Conservation (phyloP, 2,113 vertebrate species). For the Misgurnus mizolepis region DNA sequence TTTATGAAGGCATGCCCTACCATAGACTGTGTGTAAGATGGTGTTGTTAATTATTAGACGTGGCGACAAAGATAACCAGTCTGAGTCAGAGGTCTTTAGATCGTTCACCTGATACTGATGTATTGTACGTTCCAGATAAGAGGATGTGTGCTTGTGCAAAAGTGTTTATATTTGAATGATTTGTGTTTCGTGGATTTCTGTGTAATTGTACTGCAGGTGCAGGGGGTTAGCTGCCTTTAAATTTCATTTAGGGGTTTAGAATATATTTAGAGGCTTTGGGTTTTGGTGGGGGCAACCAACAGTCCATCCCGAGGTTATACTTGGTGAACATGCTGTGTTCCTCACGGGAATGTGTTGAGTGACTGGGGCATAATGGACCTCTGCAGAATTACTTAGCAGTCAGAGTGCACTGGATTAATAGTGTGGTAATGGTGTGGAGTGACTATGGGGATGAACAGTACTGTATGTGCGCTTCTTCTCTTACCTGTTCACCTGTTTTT, state of each 20-base stretch:
- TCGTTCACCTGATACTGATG: conserved; percentile 13
- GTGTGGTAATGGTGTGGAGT: not conserved
- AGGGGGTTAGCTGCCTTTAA: conserved; percentile 10
- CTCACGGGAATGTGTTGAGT: not conserved
- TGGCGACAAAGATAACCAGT: conserved; percentile 46
- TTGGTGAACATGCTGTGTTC: not conserved
- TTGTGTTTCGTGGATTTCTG: not conserved
- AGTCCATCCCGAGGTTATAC: not conserved
- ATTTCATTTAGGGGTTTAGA: not conserved
- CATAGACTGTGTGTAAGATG: conserved; percentile 53
- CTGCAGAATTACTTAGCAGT: conserved; percentile 22
- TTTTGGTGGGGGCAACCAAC: not conserved
- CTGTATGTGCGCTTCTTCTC: conserved; percentile 8
- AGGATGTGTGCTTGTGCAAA: not conserved
- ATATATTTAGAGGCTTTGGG: not conserved
- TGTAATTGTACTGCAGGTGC: conserved; percentile 5
- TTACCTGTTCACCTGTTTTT: not conserved
- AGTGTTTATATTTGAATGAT: conserved; percentile 10
- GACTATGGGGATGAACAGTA: not conserved
- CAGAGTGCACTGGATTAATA: conserved; percentile 26
- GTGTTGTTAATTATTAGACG: conserved; percentile 53
- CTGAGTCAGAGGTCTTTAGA: conserved; percentile 47
- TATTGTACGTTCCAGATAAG: conserved; percentile 24
- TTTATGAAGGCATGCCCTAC: conserved; percentile 69
- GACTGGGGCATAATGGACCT: conserved; percentile 6